A percentile compares a stretch with the other conserved stretches of the same genome.
phyloP scores from a whole-genome alignment of 92 coral and sea anemone genomes.

The Porites lobata region DNA sequence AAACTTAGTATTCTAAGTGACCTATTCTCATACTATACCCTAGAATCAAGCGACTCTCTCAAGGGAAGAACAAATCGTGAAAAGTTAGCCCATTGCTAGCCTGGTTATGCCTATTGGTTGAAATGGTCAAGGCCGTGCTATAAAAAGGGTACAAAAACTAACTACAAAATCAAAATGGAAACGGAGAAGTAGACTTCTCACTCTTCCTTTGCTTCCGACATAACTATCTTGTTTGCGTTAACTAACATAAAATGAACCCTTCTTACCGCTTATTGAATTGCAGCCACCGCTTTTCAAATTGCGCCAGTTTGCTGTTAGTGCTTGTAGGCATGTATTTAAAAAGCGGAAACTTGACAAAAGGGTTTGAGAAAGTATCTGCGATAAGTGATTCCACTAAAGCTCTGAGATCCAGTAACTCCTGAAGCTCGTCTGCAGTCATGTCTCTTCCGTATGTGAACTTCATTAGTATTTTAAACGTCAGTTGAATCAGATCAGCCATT shows the following conservation, averaged over 20 bases:
- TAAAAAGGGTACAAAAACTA: no score
- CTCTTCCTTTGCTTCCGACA: no score
- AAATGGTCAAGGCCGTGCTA: no score
- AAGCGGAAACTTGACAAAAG: constrained; percentile 65
- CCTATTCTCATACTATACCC: no score
- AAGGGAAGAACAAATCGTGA: no score
- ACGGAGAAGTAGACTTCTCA: not conserved
- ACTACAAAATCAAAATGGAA: not conserved
- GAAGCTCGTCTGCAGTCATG: constrained; percentile 55
- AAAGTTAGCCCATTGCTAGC: no score
- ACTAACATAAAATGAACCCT: not conserved
- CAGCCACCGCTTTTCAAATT: constrained; percentile 71
- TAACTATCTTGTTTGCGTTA: no score
- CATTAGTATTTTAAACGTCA: constrained; percentile 78
- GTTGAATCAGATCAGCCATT: constrained; percentile 60
- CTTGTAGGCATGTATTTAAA: constrained; percentile 72
- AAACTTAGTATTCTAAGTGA: no score
- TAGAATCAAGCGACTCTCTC: no score
- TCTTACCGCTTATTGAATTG: constrained; percentile 65
- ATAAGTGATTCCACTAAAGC: constrained; percentile 51
- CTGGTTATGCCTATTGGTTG: no score
- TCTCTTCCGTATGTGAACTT: constrained; percentile 77
- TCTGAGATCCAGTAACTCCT: constrained; percentile 55
- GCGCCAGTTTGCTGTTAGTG: constrained; percentile 56
- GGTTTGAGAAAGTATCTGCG: constrained; percentile 73